Evolutionary conservation across 2,113 vertebrate genomes (phyloP).

Genomic region (Daboia siamensis): DNA sequence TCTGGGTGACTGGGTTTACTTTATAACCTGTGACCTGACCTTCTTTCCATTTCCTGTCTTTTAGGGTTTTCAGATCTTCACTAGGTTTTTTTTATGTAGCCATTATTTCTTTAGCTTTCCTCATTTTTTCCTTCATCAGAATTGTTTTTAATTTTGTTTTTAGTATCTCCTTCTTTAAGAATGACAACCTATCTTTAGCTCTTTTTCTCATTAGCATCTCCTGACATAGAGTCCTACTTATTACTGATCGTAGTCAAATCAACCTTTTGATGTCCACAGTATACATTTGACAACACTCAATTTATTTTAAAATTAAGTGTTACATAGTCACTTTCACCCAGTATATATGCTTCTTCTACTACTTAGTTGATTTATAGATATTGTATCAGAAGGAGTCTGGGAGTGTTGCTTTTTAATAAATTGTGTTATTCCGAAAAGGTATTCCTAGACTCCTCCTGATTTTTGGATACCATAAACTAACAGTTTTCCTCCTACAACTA

Average conservation of each 20-base stretch:
- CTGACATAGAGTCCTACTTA: neutral
- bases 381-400: neutral
- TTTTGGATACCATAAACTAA: neutral
- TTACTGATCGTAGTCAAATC: neutral
- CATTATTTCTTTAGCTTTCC: neutral
- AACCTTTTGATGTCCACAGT: neutral
- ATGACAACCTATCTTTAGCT: neutral
- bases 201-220: neutral
- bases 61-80: neutral
- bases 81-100: neutral
- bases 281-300: neutral
- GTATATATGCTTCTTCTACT: neutral
- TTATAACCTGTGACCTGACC: neutral
- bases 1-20: neutral
- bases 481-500: neutral
- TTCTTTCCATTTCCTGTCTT: neutral
- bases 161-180: neutral
- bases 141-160: neutral
- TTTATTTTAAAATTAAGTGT: neutral
- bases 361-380: neutral
- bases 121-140: neutral
- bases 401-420: neutral
- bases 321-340: neutral
- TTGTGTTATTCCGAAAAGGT: neutral
- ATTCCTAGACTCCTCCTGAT: neutral